These are phyloP conservation scores for Sebastes minor DNA, from an alignment of 2,797 vertebrate genomes.

Conservation along the genomic window DNA sequence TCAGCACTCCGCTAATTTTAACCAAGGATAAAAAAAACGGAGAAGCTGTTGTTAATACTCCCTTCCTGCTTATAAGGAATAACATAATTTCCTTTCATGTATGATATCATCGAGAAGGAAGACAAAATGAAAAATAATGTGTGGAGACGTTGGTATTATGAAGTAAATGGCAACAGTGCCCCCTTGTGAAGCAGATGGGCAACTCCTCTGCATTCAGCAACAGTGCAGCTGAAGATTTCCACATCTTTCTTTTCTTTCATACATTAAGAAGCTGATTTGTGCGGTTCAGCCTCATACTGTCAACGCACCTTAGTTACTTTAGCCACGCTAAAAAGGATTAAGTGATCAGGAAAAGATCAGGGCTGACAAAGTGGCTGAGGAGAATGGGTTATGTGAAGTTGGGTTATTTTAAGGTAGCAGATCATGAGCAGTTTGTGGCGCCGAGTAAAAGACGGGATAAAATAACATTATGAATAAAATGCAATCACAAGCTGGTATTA, in stretches of 20 bases:
- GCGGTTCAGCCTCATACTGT: conserved; percentile 56
- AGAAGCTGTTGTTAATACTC: conserved; percentile 65
- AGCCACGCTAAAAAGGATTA: conserved; percentile 50
- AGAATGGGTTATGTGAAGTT: conserved; percentile 35
- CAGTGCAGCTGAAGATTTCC: conserved; percentile 20
- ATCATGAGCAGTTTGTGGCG: conserved; percentile 34
- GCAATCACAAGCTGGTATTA: conserved; percentile 49
- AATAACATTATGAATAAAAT: conserved; percentile 42
- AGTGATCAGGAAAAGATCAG: conserved; percentile 53
- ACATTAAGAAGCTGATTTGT: conserved; percentile 40
- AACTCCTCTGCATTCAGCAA: conserved; percentile 30
- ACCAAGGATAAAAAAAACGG: conserved; percentile 55
- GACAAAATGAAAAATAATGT: conserved; percentile 54
- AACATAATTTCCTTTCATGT: conserved; percentile 76
- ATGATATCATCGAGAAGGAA: conserved; percentile 71
- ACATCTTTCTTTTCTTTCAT: conserved; percentile 21
- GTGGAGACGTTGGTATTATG: conserved; percentile 10
- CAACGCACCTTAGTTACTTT: conserved; percentile 50
- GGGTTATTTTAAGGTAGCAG: conserved; percentile 46
- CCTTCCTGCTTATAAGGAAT: conserved; percentile 66
- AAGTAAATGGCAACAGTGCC: conserved; percentile 81
- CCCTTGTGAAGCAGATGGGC: conserved; percentile 72
- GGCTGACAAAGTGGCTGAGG: conserved; percentile 30
- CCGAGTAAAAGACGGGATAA: conserved; percentile 35
- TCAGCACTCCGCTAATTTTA: conserved; percentile 74